Percentiles rank a stretch among this genome's conserved stretches.
phyloP scores from a whole-genome alignment of 53 echinoderm and acorn worm species.

The Temnopleurus reevesii region DNA sequence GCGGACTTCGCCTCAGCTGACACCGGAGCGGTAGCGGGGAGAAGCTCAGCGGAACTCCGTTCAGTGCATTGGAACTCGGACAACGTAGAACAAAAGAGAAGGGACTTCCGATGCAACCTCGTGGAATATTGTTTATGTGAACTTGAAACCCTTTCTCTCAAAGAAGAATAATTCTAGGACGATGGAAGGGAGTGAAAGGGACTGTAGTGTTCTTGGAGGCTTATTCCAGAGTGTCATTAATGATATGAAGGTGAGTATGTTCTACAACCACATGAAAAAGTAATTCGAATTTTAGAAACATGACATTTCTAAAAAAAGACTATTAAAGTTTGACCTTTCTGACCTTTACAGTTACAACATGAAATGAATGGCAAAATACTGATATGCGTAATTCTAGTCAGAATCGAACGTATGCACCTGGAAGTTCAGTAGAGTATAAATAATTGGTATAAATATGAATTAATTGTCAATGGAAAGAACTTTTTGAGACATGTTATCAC shows the following conservation, averaged over 20 bases:
- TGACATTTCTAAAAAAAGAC: too few species aligned
- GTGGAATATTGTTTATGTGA: neutral
- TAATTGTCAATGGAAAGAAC: too few species aligned
- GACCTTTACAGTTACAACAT: too few species aligned
- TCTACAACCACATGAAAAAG: neutral
- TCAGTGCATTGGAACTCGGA: neutral
- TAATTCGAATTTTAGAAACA: neutral
- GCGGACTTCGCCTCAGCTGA: neutral
- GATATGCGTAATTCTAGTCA: too few species aligned
- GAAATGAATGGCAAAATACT: too few species aligned
- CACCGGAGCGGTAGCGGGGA: neutral
- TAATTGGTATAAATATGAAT: too few species aligned
- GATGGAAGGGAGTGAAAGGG: conserved; percentile 95
- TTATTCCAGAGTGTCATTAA: conserved; percentile 93
- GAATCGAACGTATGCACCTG: too few species aligned
- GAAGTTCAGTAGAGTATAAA: too few species aligned
- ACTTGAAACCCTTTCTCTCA: too few species aligned
- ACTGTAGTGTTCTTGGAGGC: conserved; percentile 96
- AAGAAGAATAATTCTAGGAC: neutral
- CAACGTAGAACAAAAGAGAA: neutral
- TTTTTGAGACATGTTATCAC: too few species aligned
- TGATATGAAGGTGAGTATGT: conserved; percentile 84
- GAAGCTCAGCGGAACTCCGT: neutral
- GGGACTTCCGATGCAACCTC: neutral
- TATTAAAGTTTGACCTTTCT: too few species aligned